These are phyloP conservation scores for Drosophila maculinotata DNA, from an alignment of 2,888 invertebrate genomes.

Conservation along the genomic window DNA sequence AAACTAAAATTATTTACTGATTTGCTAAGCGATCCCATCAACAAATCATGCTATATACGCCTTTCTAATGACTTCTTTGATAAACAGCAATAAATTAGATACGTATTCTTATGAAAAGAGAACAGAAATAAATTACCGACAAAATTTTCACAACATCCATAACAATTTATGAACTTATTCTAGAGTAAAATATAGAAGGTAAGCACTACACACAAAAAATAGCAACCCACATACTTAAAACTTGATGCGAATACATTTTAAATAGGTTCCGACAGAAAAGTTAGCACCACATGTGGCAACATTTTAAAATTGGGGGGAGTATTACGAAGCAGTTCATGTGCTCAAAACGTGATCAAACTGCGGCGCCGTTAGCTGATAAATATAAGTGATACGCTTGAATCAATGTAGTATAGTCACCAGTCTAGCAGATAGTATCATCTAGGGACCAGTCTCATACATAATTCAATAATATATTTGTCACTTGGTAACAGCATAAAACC, in stretches of 20 bases:
- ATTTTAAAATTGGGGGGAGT: not conserved
- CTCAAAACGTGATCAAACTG: conserved; percentile 16
- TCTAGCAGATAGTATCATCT: conserved; percentile 11
- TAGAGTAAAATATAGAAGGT: conserved; percentile 6
- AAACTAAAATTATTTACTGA: conserved; percentile 20
- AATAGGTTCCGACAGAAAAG: not conserved
- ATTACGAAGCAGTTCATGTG: conserved; percentile 14
- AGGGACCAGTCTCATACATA: conserved; percentile 39
- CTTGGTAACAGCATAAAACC: conserved; percentile 36
- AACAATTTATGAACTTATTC: conserved; percentile 30
- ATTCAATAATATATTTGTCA: conserved; percentile 45
- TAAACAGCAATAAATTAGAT: conserved; percentile 55
- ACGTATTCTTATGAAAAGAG: conserved; percentile 8
- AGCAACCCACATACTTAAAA: conserved; percentile 1
- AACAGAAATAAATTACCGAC: not conserved
- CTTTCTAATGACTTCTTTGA: conserved; percentile 17
- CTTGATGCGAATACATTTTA: conserved; percentile 1
- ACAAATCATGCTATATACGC: conserved; percentile 25
- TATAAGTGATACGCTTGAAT: not conserved
- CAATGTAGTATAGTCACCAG: too few relatives aligned
- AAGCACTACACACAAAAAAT: conserved; percentile 7
- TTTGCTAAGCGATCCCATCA: conserved; percentile 25
- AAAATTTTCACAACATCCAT: conserved; percentile 18
- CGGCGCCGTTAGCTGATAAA: conserved; percentile 3
- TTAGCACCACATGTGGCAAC: conserved; percentile 29